These are phyloP conservation scores for Drosophila dives DNA, from an alignment of 2,888 invertebrate genomes.

Conservation along the genomic window DNA sequence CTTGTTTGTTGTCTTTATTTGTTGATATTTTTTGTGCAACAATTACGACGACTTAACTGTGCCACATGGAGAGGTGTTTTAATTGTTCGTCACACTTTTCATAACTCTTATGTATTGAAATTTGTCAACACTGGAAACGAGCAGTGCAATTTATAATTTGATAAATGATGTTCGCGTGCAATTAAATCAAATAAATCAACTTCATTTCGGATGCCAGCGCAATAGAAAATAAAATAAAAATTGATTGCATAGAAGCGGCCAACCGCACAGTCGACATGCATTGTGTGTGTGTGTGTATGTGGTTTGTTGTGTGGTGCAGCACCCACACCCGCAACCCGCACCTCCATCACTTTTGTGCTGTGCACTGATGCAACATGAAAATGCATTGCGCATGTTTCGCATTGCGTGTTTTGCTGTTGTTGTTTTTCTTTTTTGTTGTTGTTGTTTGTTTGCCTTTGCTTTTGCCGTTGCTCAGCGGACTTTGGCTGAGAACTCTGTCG, in stretches of 20 bases:
- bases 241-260: slow-evolving; percentile 41
- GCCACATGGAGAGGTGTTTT: slow-evolving; percentile 1
- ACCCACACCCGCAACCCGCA: background rate
- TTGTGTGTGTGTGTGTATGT: slow-evolving; percentile 26
- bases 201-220: slow-evolving; percentile 46
- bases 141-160: slow-evolving; percentile 33
- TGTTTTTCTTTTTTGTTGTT: background rate
- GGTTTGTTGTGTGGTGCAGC: background rate
- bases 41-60: background rate
- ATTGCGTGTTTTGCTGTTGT: slow-evolving; percentile 60
- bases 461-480: slow-evolving; percentile 13
- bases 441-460: slow-evolving; percentile 3
- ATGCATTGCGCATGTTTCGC: slow-evolving; percentile 68
- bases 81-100: background rate
- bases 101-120: slow-evolving; percentile 17
- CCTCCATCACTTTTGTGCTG: slow-evolving; percentile 10
- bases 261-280: slow-evolving; percentile 55
- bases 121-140: slow-evolving; percentile 40
- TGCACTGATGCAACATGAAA: slow-evolving; percentile 65
- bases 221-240: slow-evolving; percentile 20
- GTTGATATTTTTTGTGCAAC: background rate
- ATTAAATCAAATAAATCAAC: slow-evolving; percentile 39
- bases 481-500: slow-evolving; percentile 32
- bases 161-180: slow-evolving; percentile 24
- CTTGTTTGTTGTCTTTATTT: background rate